Evolutionary conservation across 2,888 invertebrate species (phyloP).

Genomic region (Parnassius apollo): DNA sequence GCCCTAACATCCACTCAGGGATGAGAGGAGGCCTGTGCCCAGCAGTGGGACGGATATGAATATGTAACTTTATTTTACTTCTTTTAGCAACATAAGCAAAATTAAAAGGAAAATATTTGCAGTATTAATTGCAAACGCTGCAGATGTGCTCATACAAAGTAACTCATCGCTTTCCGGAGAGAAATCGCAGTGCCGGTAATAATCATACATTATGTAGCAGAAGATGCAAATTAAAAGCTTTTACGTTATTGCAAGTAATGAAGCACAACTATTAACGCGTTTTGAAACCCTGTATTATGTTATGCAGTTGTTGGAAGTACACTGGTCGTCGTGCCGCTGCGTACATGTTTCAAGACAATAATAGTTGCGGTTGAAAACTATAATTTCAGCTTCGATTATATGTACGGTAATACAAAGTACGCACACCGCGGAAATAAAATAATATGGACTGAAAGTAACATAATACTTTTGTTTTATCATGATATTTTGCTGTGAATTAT

Average conservation of each 20-base stretch:
- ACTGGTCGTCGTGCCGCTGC: slow-evolving; percentile 15
- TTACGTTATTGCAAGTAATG: slow-evolving; percentile 18
- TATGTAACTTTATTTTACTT: too few species aligned
- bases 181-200: slow-evolving; percentile 19
- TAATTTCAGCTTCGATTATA: slow-evolving; percentile 22
- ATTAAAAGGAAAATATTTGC: too few species aligned
- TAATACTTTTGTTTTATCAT: not conserved
- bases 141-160: not conserved
- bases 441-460: not conserved
- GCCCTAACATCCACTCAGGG: too few species aligned
- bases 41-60: too few species aligned
- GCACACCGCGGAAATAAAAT: not conserved
- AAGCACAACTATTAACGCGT: slow-evolving; percentile 11
- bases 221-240: slow-evolving; percentile 13
- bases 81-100: too few species aligned
- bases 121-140: not conserved
- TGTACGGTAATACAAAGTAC: not conserved
- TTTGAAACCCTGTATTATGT: slow-evolving; percentile 13
- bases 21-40: too few species aligned
- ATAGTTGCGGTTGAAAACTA: slow-evolving; percentile 16
- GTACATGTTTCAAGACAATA: slow-evolving; percentile 12
- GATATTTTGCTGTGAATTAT: too few species aligned
- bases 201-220: slow-evolving; percentile 11
- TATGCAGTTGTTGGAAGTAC: slow-evolving; percentile 7
- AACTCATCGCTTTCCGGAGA: slow-evolving; percentile 12